Base-by-base conservation (phyloP, 2,888 invertebrate species). In the Agrochola litura region DNA sequence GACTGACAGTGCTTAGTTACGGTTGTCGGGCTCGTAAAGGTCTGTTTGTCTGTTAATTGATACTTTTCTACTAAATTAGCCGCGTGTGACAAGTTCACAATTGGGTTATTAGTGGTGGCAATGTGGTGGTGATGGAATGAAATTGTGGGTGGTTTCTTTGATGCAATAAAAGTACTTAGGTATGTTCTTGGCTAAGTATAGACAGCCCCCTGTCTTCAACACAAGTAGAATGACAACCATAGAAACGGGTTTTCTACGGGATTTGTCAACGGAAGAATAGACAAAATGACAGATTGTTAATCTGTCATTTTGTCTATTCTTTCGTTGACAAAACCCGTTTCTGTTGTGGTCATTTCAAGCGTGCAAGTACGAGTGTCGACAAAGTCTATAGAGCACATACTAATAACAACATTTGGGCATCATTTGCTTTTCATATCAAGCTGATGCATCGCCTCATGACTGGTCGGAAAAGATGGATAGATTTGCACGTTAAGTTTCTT, bases 11-110 rank as follows among this genome's bases (percentile, higher is more conserved):
- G 58, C 52, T 82, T 76, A 82, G 87, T 71, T 56, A 86, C 87
- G 88, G 87, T 52, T 66, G 71, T 70, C 64, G 77, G 10, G n/a
- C 69, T 67, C 58, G 79, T 73, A 63, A 77, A 81, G 85, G 70
- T 83, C 80, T 84, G 79, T 81, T 81, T 76, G 67, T 79, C 73
- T 30, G 58, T 76, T 90, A 90, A 90, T 90, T 90, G 86, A 67
- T 84, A 86, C 86, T 67, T 90, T 90, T 90, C 90, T 86, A 90
- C 69, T 86, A 76, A 88, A 85, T 87, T 82, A 82, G 30, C 73
- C 52, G 64, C 58, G 60, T 74, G 46, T 72, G 81, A 76, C 78
- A 73, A 12, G 67, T 54, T 67, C 30, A 66, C 73, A 77, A 81
- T 68, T 64, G 73, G 64, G 69, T 73, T 66, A 82, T 76, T 73